Evolutionary conservation across 2,888 invertebrate genomes (phyloP).

Genomic region (Nephrocerus scutellatus): DNA sequence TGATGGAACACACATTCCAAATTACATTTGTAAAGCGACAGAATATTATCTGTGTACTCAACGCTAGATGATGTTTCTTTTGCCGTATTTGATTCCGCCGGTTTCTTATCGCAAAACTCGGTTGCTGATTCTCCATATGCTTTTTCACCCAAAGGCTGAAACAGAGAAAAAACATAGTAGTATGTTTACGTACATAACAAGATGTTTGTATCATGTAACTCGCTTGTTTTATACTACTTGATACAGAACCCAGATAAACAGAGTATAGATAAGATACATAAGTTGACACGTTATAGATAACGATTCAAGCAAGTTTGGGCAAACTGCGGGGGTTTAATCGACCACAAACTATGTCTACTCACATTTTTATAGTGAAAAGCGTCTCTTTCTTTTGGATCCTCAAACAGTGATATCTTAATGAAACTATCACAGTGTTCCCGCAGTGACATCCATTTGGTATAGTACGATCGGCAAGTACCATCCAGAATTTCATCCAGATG

Average conservation of each 20-base stretch:
- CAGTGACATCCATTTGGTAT: constrained; percentile 24
- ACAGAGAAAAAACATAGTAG: background rate
- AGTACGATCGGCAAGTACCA: constrained; percentile 27
- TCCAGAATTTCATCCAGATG: constrained; percentile 20
- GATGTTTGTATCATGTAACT: too few species aligned
- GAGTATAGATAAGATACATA: too few species aligned
- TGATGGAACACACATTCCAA: constrained; percentile 26
- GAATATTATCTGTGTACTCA: constrained; percentile 12
- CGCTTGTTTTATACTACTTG: too few species aligned
- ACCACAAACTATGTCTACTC: too few species aligned
- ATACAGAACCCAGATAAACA: background rate
- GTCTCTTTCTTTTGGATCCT: constrained; percentile 9
- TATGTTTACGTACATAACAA: too few species aligned
- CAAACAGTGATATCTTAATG: constrained; percentile 16
- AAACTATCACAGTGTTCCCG: constrained; percentile 12
- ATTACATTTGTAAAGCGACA: constrained; percentile 19
- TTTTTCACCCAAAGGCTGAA: constrained; percentile 15
- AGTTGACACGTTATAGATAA: too few species aligned
- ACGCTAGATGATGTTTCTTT: constrained; percentile 13
- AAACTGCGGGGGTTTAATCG: too few species aligned
- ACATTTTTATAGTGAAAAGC: constrained; percentile 10
- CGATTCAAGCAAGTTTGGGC: too few species aligned
- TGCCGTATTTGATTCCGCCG: background rate
- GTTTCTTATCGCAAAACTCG: constrained; percentile 23
- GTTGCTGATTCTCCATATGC: constrained; percentile 21